Percentiles rank a stretch among this genome's conserved stretches.
phyloP scores from a whole-genome alignment of 2,888 invertebrate genomes.

The Trichogramma dendrolimi region DNA sequence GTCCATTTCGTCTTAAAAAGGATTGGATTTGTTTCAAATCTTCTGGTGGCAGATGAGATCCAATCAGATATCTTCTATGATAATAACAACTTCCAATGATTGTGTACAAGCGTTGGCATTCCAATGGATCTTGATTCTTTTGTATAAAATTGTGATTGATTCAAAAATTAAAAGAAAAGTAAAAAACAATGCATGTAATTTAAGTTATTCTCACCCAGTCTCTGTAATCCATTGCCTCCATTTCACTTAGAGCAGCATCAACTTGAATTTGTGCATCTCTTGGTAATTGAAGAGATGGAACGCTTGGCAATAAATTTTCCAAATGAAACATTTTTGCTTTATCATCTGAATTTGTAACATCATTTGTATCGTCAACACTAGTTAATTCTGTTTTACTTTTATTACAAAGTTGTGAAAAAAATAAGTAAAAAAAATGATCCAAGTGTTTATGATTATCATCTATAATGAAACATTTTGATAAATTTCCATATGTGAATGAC shows the following conservation, averaged over 20 bases:
- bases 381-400: constrained; percentile 12
- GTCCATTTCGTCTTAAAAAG: constrained; percentile 70
- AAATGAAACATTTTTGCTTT: constrained; percentile 49
- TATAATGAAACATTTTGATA: constrained; percentile 56
- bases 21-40: constrained; percentile 73
- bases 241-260: constrained; percentile 81
- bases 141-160: constrained; percentile 35
- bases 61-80: constrained; percentile 67
- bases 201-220: constrained; percentile 64
- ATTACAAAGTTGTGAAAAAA: constrained; percentile 28
- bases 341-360: constrained; percentile 25
- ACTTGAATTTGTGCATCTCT: constrained; percentile 76
- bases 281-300: constrained; percentile 64
- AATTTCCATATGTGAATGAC: constrained; percentile 60
- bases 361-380: constrained; percentile 20
- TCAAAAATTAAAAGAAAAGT: constrained; percentile 11
- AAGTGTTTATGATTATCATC: constrained; percentile 59
- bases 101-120: constrained; percentile 68
- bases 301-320: constrained; percentile 65
- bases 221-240: constrained; percentile 87
- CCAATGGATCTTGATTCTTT: constrained; percentile 72
- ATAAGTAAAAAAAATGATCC: constrained; percentile 61
- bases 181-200: constrained; percentile 10
- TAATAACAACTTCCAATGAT: constrained; percentile 65
- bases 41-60: constrained; percentile 71